phyloP scores from a whole-genome alignment of 2,888 invertebrate species.

The Habroteleia sp. region DNA sequence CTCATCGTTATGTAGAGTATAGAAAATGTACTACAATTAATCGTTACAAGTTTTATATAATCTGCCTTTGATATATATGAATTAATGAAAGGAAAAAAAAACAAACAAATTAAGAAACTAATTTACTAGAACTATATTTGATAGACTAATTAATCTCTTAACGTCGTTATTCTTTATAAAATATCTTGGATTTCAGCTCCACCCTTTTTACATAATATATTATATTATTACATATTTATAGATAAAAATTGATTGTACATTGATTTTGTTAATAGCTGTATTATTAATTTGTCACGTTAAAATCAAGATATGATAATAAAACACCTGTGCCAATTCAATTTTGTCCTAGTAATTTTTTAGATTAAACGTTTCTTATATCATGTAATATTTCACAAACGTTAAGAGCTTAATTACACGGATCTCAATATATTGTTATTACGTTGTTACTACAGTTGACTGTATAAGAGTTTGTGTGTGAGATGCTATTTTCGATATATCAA shows the following conservation, averaged over 20 bases:
- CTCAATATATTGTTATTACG: constrained; percentile 62
- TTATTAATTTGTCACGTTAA: background rate
- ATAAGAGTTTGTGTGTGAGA: constrained; percentile 57
- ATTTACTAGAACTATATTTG: constrained; percentile 48
- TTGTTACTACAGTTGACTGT: constrained; percentile 60
- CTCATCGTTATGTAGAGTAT: constrained; percentile 68
- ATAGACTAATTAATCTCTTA: constrained; percentile 58
- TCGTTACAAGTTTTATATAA: constrained; percentile 73
- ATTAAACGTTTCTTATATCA: constrained; percentile 33
- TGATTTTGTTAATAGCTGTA: too few species aligned
- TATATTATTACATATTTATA: too few species aligned
- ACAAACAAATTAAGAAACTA: constrained; percentile 15
- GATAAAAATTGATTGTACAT: too few species aligned
- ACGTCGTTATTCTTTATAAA: constrained; percentile 20
- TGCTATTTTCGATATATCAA: constrained; percentile 58
- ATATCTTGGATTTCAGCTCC: too few species aligned
- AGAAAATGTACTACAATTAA: constrained; percentile 65
- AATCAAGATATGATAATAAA: background rate
- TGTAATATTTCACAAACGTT: constrained; percentile 31
- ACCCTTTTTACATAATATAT: too few species aligned
- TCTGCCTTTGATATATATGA: constrained; percentile 70
- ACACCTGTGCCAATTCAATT: constrained; percentile 26
- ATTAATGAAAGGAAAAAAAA: constrained; percentile 51
- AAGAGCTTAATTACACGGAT: constrained; percentile 58
- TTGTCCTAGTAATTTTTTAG: constrained; percentile 5